phyloP scores from a whole-genome alignment of 1,140 invertebrate species.

The Camponotus pennsylvanicus region DNA sequence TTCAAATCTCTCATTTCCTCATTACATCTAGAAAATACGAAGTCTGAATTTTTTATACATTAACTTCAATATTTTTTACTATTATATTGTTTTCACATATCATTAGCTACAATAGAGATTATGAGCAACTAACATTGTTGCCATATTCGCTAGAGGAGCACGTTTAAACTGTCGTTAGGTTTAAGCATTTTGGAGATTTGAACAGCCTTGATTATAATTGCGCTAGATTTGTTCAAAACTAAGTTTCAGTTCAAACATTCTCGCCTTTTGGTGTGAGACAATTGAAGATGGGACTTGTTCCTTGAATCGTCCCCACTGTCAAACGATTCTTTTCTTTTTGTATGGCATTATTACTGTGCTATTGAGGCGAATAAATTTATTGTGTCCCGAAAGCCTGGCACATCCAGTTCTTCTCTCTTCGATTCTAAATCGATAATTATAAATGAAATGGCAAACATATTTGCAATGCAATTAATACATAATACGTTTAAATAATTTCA shows the following conservation, averaged over 20 bases:
- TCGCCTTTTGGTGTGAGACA: neutral
- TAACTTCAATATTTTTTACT: neutral
- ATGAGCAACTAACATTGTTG: neutral
- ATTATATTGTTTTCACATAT: neutral
- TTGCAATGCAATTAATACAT: neutral
- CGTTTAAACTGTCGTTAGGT: neutral
- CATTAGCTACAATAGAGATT: neutral
- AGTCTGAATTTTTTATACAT: slow-evolving; percentile 7
- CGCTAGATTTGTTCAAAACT: neutral
- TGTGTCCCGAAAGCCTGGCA: neutral
- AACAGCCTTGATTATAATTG: neutral
- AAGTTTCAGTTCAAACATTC: neutral
- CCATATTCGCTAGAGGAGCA: neutral
- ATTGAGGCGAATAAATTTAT: neutral
- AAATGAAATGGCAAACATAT: neutral
- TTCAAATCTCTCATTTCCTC: neutral
- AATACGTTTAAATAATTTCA: slow-evolving; percentile 13
- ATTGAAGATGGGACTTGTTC: neutral
- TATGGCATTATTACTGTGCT: neutral
- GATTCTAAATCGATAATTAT: neutral
- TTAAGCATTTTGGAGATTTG: neutral
- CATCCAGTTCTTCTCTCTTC: neutral
- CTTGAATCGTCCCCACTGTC: neutral
- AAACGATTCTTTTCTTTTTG: neutral
- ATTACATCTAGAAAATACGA: neutral